A percentile compares a stretch with the other conserved stretches of the same genome.
These are phyloP conservation scores for Hemicrepidius hirtus DNA, from an alignment of 2,888 invertebrate species.

Conservation along the genomic window DNA sequence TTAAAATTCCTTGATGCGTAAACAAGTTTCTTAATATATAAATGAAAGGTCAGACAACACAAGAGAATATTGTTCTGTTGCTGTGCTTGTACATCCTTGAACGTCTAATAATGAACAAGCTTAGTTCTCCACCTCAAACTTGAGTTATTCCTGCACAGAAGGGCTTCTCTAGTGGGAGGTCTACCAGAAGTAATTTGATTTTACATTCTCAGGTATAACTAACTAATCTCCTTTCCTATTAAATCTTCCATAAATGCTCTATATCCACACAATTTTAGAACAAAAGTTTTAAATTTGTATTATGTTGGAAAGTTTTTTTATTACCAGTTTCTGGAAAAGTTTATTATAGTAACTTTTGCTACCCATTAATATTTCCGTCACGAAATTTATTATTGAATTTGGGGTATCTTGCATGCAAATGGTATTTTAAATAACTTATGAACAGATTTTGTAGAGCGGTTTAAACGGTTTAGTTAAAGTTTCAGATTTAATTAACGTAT, in stretches of 20 bases:
- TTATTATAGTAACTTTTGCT: too few species aligned
- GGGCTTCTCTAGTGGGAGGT: neutral
- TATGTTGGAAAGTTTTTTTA: too few species aligned
- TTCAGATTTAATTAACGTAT: slow-evolving; percentile 24
- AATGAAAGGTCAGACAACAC: too few species aligned
- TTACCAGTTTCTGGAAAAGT: too few species aligned
- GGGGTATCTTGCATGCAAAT: neutral
- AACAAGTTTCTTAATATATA: too few species aligned
- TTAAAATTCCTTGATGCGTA: too few species aligned
- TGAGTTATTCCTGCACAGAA: slow-evolving; percentile 1
- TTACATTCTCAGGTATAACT: slow-evolving; percentile 2
- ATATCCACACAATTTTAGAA: too few species aligned
- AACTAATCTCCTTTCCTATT: neutral
- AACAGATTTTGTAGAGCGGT: neutral
- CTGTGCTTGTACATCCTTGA: neutral
- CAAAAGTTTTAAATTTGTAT: too few species aligned
- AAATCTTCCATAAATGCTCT: neutral
- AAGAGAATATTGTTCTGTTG: too few species aligned
- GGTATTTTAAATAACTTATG: neutral
- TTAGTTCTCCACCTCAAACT: neutral
- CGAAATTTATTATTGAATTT: neutral
- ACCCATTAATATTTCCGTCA: too few species aligned
- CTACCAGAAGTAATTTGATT: slow-evolving; percentile 3
- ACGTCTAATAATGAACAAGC: neutral
- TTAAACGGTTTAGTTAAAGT: slow-evolving; percentile 15